Base-by-base conservation (phyloP, 1,140 invertebrate genomes). In the Leptinotarsa lineolata region DNA sequence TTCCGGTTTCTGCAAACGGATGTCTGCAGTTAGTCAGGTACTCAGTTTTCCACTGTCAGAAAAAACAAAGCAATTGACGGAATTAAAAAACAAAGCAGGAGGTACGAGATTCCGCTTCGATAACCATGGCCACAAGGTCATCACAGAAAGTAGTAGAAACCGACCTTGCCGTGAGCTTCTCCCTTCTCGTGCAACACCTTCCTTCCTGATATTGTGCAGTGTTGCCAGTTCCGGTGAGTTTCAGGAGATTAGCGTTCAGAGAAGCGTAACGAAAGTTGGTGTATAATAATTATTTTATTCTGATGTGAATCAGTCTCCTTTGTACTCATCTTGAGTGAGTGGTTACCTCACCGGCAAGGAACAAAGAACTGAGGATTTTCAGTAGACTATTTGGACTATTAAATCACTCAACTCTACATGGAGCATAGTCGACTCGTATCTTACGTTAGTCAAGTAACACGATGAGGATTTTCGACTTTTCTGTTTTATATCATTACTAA, bases 151-250 rank as follows among this genome's bases (percentile, higher is more conserved):
- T 74, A 74, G 68, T 69, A 64, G 63, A 65, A 68, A 66, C 30
- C 74, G 70, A 75, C 74, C 74, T 75, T 75, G 74, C 74, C 74
- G 74, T 72, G 67, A 75, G 74, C 74, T 75, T 74, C 74, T 75
- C 74, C 74, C 74, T 75, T 75, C 74, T 72, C 70, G 63, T 45
- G 4, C 20, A 20, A 45, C 74, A 75, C 74, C 74, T 75, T 75
- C 74, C 74, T 75, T 75, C 74, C 74, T 75, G 74, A 63, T 22
- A n/a, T 20, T 16, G 24, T 15, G 21, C 61, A 4, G 24, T 63
- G 61, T 63, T 63, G 61, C 20, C 61, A 63, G 4, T 18, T 63
- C 61, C 4, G 4, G 16, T 6, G 13, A 18, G 13, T 63, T 63
- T 21, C 61, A 22, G 24, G 20, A 63, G 61, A 63, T 63, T 20